Conservation (phyloP, 2,888 invertebrate genomes). For the Hoplodrina ambigua region DNA sequence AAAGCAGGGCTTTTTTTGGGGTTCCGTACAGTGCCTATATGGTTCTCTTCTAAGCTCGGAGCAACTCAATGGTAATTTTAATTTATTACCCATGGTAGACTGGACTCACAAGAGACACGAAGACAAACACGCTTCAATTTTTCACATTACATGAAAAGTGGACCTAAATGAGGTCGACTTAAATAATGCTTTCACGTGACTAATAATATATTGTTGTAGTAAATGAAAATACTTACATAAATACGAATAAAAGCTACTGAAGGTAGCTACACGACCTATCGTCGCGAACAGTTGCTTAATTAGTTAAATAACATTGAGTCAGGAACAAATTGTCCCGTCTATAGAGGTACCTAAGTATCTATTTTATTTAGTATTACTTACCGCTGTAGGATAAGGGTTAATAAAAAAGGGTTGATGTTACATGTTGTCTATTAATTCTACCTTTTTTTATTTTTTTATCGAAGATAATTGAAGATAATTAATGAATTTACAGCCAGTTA, state of each 20-base stretch:
- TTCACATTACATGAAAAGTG: slow-evolving; percentile 16
- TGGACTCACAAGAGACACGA: slow-evolving; percentile 1
- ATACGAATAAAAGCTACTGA: background rate
- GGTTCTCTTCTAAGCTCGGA: background rate
- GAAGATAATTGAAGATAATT: too few species aligned
- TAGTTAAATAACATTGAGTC: background rate
- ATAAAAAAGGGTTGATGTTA: background rate
- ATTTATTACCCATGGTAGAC: slow-evolving; percentile 11
- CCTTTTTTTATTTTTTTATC: too few species aligned
- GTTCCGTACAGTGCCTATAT: slow-evolving; percentile 5
- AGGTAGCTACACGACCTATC: too few species aligned
- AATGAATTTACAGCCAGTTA: background rate
- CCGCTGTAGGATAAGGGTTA: background rate
- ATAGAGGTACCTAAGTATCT: too few species aligned
- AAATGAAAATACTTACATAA: slow-evolving; percentile 10
- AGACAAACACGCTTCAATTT: slow-evolving; percentile 20
- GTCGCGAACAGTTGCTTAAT: background rate
- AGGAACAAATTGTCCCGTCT: background rate
- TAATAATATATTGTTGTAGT: background rate
- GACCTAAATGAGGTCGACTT: slow-evolving; percentile 1
- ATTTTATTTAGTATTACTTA: background rate
- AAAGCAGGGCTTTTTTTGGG: slow-evolving; percentile 12
- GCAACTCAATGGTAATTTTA: slow-evolving; percentile 7
- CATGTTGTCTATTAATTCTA: background rate
- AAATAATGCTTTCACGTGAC: slow-evolving; percentile 3